Evolutionary conservation across 2,113 vertebrate species (phyloP), one percentile per base, ranked within the genome.

Genomic region (Nesogale talazaci): DNA sequence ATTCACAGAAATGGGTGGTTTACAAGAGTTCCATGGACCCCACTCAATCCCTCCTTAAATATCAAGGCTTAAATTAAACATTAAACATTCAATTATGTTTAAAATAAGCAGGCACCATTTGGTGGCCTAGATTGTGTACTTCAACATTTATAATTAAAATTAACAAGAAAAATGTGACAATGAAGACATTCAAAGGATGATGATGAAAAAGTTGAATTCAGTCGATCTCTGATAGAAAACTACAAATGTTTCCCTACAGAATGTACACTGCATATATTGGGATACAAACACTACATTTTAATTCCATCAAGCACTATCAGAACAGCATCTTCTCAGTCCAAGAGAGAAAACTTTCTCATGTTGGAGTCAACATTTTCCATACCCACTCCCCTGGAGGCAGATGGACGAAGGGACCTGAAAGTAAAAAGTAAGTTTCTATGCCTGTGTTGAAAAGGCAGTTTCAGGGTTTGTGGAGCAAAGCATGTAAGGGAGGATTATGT

Each of bases 51-150:
- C 27, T 94, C 76, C 88, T 95, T 90, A 94, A 96, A 94, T 94
- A 95, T 96, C 96, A 92, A 97, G 52, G 46, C 14, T 78, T 17
- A 72, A 96, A 93, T 88, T 95, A 86, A 96, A 83, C 67, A 86
- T 93, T 89, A 94, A 89, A 78, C 4, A 95, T 79, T 91, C 65
- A 79, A 96, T 89, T 88, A 89, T 91, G 88, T 91, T 95, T 52
- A 89, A 91, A 95, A 80, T 77, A 89, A 85, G 81, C 69, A 89
- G 83, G 88, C 65, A 95, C 90, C 57, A 67, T 83, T 93, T 88
- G 42, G 87, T 94, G n/a, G n/a, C 52, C 1, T 2, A 89, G 25
- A 5, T 56, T 90, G 88, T 94, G 8, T 86, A 72, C 70, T 88
- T 91, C 70, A 63, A 90, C 83, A 38, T 27, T 63, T 80, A 69